Conservation (phyloP, 2,797 vertebrate genomes). For the Kryptolebias ocellatus region DNA sequence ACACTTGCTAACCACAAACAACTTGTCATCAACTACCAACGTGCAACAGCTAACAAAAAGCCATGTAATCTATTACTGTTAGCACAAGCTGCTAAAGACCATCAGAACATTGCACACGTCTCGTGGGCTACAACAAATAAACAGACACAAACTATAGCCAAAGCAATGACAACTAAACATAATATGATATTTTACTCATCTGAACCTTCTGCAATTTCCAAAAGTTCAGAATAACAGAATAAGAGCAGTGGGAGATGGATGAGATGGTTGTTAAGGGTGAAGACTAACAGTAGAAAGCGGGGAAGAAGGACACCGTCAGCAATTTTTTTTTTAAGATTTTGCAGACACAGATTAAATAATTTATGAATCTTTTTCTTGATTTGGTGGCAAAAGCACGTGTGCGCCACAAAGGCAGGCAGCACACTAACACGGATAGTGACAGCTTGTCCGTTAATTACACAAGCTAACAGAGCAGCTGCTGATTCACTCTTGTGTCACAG, state of each 20-base stretch:
- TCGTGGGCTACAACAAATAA: neutral
- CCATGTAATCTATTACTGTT: neutral
- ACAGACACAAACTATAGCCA: neutral
- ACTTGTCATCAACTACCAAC: neutral
- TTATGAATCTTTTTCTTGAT: constrained; percentile 29
- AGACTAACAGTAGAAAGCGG: constrained; percentile 36
- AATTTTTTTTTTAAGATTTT: constrained; percentile 10
- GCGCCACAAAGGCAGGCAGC: neutral
- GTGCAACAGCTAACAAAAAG: neutral
- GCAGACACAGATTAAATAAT: constrained; percentile 14
- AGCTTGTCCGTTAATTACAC: constrained; percentile 63
- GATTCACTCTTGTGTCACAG: constrained; percentile 56
- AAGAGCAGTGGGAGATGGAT: neutral
- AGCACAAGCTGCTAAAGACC: neutral
- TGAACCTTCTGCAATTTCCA: neutral
- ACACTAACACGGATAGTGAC: constrained; percentile 20
- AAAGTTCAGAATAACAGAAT: constrained; percentile 2
- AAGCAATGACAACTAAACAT: constrained; percentile 1
- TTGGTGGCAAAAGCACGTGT: constrained; percentile 29
- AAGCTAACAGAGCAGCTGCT: constrained; percentile 69
- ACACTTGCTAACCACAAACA: neutral
- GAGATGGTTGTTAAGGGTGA: constrained; percentile 10
- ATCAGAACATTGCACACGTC: neutral
- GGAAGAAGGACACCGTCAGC: constrained; percentile 6
- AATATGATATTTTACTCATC: neutral